Evolutionary conservation across 1,140 invertebrate genomes (phyloP), one percentile per base, ranked within the genome.

Genomic region (Batillaria attramentaria): DNA sequence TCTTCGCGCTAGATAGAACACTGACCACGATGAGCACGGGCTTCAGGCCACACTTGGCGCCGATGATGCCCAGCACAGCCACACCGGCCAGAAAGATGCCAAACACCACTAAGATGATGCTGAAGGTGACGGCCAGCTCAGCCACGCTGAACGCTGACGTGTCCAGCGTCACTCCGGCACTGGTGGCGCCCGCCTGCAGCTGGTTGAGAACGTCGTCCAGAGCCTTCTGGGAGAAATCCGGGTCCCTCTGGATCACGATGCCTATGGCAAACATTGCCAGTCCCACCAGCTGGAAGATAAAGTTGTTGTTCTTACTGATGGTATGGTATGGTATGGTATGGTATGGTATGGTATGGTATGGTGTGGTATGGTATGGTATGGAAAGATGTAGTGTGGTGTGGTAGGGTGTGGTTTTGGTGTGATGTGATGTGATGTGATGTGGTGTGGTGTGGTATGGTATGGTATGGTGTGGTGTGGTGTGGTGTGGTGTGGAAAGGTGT

Each of bases 261-360:
- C 70, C 70, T 3, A 72, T 6, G 41, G 50, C 33, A 8, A 72
- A 46, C 70, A 72, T 72, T 28, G 43, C 28, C 70, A 72, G 42
- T 5, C 70, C 70, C 1, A 50, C 43, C 42, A 72, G 20, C 70
- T 72, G 70, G 0, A 8, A 31, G 2, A 68, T 16, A n/a, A 68
- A 46, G 80, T 77, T 82, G 79, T 60, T 82, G 75, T 81, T 62
- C 60, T 82, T 70, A 81, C 33, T 60, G 77, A 77, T 82, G 66
- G 62, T 82, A 70, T 82, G 79, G 73, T 82, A 70, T 82, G 60
- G 57, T 81, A 72, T 81, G 79, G 66, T 77, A 70, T 83, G 79
- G 78, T 81, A 72, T 83, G 69, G 78, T 83, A 81, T 83, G 75
- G 78, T 83, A 72, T 83, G 79, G 78, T 82, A 81, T 81, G 73